These are phyloP conservation scores for Echiichthys vipera DNA, from an alignment of 2,797 vertebrate species.

Conservation along the genomic window DNA sequence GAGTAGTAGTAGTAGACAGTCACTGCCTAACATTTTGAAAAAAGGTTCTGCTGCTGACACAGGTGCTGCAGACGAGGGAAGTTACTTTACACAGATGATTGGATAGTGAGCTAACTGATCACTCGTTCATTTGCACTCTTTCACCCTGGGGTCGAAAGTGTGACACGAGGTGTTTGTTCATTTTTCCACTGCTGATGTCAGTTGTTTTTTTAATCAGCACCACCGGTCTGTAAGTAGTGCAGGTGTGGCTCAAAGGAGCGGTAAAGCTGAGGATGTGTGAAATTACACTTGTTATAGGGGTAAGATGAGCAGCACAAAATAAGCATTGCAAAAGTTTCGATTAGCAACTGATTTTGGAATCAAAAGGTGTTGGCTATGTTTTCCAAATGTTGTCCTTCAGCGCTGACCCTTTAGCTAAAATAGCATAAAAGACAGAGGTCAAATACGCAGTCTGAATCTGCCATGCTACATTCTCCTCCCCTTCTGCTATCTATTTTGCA, in stretches of 20 bases:
- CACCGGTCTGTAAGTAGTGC: conserved; percentile 74
- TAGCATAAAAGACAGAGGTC: neutral
- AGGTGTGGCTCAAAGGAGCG: conserved; percentile 77
- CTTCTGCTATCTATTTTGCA: too few species aligned
- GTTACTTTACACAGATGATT: conserved; percentile 60
- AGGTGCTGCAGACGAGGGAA: conserved; percentile 65
- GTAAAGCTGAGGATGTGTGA: conserved; percentile 78
- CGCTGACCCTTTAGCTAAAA: neutral
- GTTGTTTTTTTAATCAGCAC: conserved; percentile 81
- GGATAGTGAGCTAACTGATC: conserved; percentile 71
- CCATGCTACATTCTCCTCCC: too few species aligned
- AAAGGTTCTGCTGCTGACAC: conserved; percentile 63
- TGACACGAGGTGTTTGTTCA: conserved; percentile 79
- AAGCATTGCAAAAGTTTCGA: conserved; percentile 47
- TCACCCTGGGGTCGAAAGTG: conserved; percentile 79
- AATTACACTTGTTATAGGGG: conserved; percentile 60
- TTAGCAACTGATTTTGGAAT: conserved; percentile 16
- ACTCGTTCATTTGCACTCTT: conserved; percentile 84
- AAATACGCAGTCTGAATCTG: neutral
- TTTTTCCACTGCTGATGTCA: conserved; percentile 82
- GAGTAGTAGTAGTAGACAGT: conserved; percentile 50
- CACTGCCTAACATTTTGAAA: conserved; percentile 66
- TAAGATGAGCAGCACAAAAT: conserved; percentile 53
- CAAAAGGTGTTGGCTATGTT: neutral
- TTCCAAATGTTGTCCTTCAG: conserved; percentile 1